Conservation (phyloP, 2,888 invertebrate genomes). For the Helobdella robusta region DNA sequence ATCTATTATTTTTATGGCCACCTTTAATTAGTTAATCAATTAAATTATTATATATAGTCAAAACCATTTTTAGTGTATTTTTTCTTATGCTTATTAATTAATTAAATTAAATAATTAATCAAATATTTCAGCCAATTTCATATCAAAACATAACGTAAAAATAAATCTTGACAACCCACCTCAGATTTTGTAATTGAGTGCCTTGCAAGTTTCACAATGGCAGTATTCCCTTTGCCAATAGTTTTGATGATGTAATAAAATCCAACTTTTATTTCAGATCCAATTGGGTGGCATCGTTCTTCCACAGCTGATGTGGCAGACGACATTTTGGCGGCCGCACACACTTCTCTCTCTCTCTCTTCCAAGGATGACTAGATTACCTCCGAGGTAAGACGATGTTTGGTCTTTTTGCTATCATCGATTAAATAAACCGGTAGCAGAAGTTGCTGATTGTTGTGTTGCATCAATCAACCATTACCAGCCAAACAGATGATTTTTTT, state of each 20-base stretch:
- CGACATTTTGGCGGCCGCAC: neutral
- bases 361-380: neutral
- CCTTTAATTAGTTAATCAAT: slow-evolving; percentile 44
- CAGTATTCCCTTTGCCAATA: slow-evolving; percentile 97
- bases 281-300: neutral
- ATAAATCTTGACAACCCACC: slow-evolving; percentile 58
- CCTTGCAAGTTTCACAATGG: slow-evolving; percentile 93
- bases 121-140: no score
- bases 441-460: no score
- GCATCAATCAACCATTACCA: no score
- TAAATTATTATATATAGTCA: neutral
- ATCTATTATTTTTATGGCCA: slow-evolving; percentile 57
- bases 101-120: neutral
- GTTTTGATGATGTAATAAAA: slow-evolving; percentile 95
- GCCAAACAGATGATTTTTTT: no score
- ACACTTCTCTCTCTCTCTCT: neutral
- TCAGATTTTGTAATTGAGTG: slow-evolving; percentile 95
- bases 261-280: slow-evolving; percentile 60
- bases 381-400: no score
- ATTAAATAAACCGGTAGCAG: no score
- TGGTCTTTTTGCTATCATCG: no score
- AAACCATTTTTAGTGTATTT: neutral
- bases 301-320: neutral
- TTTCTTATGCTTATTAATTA: neutral
- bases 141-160: no score